Evolutionary conservation across 2,113 vertebrate species (phyloP).

Genomic region (Polypterus senegalus): DNA sequence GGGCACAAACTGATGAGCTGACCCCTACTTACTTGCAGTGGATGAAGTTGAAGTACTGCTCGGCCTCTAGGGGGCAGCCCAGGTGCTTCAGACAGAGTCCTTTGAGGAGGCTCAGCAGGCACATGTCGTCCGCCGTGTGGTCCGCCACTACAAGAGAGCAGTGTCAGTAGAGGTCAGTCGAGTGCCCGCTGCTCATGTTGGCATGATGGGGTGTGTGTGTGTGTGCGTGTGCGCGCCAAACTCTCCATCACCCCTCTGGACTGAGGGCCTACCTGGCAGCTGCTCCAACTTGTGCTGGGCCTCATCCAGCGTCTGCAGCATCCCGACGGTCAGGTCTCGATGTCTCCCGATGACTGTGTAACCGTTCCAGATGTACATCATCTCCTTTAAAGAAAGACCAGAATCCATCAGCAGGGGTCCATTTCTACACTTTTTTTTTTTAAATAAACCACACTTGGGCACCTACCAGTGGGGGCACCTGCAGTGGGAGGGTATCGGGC

Average conservation of each 20-base stretch:
- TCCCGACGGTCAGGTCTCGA: conserved; percentile 75
- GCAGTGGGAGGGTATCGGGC: conserved; percentile 64
- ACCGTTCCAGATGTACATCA: conserved; percentile 99
- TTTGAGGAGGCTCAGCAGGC: conserved; percentile 78
- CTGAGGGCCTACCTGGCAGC: conserved; percentile 53
- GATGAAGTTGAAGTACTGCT: conserved; percentile 84
- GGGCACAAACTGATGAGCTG: too few species aligned
- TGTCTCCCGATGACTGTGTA: conserved; percentile 92
- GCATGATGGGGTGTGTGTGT: neutral
- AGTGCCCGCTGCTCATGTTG: neutral
- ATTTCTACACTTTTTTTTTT: too few species aligned
- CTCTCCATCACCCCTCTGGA: too few species aligned
- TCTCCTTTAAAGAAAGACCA: conserved; percentile 66
- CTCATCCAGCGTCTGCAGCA: conserved; percentile 73
- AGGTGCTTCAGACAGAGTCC: conserved; percentile 89
- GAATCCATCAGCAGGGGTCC: conserved; percentile 11
- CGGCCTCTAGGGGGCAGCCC: conserved; percentile 68
- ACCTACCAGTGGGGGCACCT: conserved; percentile 80
- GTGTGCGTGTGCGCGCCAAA: neutral
- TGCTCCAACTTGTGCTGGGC: conserved; percentile 64
- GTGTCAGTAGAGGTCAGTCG: neutral
- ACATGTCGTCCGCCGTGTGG: conserved; percentile 74
- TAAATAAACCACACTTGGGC: too few species aligned
- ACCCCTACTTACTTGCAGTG: conserved; percentile 67
- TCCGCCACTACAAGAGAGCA: conserved; percentile 56